Evolutionary conservation across 1,140 invertebrate species (phyloP), one percentile per base, ranked within the genome.

Genomic region (Apis mellifera): DNA sequence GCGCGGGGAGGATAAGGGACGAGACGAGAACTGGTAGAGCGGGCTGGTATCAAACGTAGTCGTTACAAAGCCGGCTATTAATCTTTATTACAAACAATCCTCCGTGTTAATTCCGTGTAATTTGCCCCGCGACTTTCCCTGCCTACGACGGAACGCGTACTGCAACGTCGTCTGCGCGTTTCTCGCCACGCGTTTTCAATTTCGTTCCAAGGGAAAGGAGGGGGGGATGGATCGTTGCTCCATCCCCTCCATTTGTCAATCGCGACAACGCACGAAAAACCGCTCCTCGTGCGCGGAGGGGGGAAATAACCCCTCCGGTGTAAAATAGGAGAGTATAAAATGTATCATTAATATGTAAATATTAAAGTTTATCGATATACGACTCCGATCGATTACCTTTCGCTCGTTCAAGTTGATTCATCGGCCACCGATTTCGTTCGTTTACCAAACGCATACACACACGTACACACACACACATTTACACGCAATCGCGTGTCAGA

Each of bases 61-160:
- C 85, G 87, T 86, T 82, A 85, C 89, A 88, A 85, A 85, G 78
- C 85, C 85, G 71, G 77, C 89, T 71, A 90, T 90, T 90, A 89
- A 90, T 90, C 90, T 88, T 90, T 89, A 90, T 90, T 89, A 90
- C 86, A 85, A 90, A 90, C 90, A 89, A 90, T 90, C 84, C 90
- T 83, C 71, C 73, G 83, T 81, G 86, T 90, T 90, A 89, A 90
- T 90, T 90, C 89, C 89, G 84, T 89, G 84, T 85, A 89, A 90
- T 90, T 90, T 89, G 73, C 62, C 75, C 64, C 77, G n/a, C 64
- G 78, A 68, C 69, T n/a, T 68, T 69, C 66, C 50, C 75, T 70
- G 73, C 59, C 59, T 65, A 68, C 55, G 72, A 68, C 55, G 72
- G 50, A 64, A 77, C 32, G 32, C 32, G 32, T 2, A 32, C 26